Evolutionary conservation across 2,888 invertebrate genomes (phyloP).

Genomic region (Ormyrus thymus): DNA sequence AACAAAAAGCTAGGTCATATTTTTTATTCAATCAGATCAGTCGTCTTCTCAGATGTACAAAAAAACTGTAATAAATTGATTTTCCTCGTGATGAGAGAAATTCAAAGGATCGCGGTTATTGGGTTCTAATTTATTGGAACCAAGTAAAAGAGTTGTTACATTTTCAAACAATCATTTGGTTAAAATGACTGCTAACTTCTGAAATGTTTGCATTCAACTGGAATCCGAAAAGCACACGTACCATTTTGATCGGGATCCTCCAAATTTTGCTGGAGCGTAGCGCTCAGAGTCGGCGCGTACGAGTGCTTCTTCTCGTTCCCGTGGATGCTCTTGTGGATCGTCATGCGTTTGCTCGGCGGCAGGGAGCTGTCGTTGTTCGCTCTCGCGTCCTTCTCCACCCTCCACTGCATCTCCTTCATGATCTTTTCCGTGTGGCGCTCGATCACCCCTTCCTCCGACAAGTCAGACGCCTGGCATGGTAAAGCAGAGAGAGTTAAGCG

Average conservation of each 20-base stretch:
- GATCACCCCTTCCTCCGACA: constrained; percentile 87
- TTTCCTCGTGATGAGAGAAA: too few relatives aligned
- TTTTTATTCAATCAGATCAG: too few relatives aligned
- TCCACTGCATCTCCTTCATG: constrained; percentile 88
- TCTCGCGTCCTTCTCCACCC: constrained; percentile 78
- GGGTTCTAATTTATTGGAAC: too few relatives aligned
- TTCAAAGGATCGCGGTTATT: too few relatives aligned
- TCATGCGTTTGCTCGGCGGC: constrained; percentile 44
- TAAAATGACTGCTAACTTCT: too few relatives aligned
- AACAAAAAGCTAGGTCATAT: too few relatives aligned
- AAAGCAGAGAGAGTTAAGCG: too few relatives aligned
- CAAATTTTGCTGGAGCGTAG: constrained; percentile 18
- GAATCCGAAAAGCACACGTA: background rate
- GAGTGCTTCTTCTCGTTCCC: constrained; percentile 5
- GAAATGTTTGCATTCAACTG: too few relatives aligned
- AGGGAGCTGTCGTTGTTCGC: constrained; percentile 19
- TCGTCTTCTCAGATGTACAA: too few relatives aligned
- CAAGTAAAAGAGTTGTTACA: too few relatives aligned
- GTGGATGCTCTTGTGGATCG: constrained; percentile 22
- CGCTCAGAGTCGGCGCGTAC: constrained; percentile 32
- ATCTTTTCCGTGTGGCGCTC: constrained; percentile 89
- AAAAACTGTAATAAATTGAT: too few relatives aligned
- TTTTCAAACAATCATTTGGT: too few relatives aligned
- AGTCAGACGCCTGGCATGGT: constrained; percentile 81
- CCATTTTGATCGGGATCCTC: constrained; percentile 11